Conservation (phyloP, 2,113 vertebrate species). For the Vombatus ursinus region DNA sequence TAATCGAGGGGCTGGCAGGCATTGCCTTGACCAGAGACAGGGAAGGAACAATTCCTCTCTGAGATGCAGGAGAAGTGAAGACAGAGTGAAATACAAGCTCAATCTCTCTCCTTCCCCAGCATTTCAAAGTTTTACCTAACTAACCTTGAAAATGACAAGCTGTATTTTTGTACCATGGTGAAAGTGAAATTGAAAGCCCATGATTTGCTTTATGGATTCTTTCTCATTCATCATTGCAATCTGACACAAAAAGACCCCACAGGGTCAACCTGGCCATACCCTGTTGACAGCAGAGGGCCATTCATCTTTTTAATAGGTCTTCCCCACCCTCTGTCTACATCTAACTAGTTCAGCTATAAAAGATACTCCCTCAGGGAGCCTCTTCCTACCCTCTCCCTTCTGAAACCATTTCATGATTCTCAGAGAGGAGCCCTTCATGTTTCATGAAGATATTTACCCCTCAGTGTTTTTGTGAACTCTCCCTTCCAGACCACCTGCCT, state of each 20-base stretch:
- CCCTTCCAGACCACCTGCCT: background rate
- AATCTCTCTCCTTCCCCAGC: background rate
- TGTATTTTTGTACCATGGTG: background rate
- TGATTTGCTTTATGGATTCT: conserved; percentile 3
- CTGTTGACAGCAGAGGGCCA: conserved; percentile 8
- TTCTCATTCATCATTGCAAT: conserved; percentile 34
- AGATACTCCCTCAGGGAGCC: background rate
- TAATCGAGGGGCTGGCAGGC: background rate
- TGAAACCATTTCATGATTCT: background rate
- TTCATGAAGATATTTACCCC: background rate
- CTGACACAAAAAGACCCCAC: background rate
- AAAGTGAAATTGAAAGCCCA: conserved; percentile 14
- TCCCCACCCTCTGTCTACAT: background rate
- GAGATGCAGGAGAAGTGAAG: background rate
- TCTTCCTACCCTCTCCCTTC: background rate
- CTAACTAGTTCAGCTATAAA: background rate
- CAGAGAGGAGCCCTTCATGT: background rate
- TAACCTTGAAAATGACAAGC: conserved; percentile 47
- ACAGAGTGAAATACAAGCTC: background rate
- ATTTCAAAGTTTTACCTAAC: conserved; percentile 29
- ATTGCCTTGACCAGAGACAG: background rate
- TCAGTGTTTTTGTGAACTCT: background rate
- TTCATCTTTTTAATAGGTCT: conserved; percentile 28
- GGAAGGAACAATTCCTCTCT: background rate
- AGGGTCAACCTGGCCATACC: background rate